These are phyloP conservation scores for Mionectes olivaceus DNA, from an alignment of 2,797 vertebrate genomes.

Conservation along the genomic window DNA sequence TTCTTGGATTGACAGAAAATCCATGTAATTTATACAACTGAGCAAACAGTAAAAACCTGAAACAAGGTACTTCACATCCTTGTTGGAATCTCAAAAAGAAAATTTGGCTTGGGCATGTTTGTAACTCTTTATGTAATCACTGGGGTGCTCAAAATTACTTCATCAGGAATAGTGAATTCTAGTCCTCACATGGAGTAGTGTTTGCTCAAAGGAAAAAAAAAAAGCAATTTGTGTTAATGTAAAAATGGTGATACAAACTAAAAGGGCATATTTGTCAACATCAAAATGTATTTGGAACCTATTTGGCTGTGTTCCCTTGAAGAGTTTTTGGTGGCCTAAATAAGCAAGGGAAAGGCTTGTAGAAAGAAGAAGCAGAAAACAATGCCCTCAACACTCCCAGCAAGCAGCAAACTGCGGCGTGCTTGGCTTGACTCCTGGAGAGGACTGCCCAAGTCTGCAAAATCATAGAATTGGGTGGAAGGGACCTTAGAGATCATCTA, in stretches of 20 bases:
- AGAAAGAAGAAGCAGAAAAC: not conserved
- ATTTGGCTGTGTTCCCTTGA: not conserved
- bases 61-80: not conserved
- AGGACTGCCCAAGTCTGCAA: not conserved
- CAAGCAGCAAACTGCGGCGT: not conserved
- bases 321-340: not conserved
- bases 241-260: not conserved
- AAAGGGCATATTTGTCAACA: not conserved
- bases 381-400: not conserved
- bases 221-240: not conserved
- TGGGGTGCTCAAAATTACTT: not conserved
- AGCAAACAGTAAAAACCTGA: not conserved
- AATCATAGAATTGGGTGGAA: not conserved
- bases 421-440: not conserved
- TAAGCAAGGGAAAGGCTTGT: not conserved
- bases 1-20: not conserved
- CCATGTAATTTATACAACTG: not conserved
- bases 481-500: not conserved
- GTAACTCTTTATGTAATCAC: not conserved
- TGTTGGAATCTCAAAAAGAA: not conserved
- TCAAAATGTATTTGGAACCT: not conserved
- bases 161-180: not conserved
- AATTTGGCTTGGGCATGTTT: not conserved
- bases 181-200: not conserved
- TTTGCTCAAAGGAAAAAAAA: not conserved